These are phyloP conservation scores for Bombus cullumanus DNA, from an alignment of 1,140 invertebrate genomes.

Conservation along the genomic window DNA sequence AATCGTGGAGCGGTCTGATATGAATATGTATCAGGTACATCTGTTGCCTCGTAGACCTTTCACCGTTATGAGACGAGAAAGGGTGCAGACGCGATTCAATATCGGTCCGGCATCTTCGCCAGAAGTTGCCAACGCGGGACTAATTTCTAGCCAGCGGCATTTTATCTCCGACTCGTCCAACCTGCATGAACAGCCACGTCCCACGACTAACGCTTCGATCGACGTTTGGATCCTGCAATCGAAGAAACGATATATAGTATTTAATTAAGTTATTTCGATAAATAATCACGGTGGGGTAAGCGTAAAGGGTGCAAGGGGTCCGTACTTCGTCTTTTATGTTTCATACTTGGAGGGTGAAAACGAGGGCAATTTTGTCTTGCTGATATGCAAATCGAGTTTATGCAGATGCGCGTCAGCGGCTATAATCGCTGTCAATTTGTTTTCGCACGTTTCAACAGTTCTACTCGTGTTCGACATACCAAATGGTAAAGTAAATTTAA, in stretches of 20 bases:
- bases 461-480: neutral
- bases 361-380: neutral
- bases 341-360: neutral
- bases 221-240: neutral
- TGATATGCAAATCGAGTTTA: neutral
- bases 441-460: neutral
- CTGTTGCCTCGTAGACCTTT: slow-evolving; percentile 66
- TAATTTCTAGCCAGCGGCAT: slow-evolving; percentile 49
- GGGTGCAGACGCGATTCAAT: slow-evolving; percentile 71
- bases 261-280: slow-evolving; percentile 28
- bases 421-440: neutral
- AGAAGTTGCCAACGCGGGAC: slow-evolving; percentile 37
- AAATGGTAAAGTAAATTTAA: neutral
- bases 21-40: slow-evolving; percentile 76
- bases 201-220: neutral
- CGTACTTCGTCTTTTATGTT: neutral
- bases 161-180: slow-evolving; percentile 24
- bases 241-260: neutral
- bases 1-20: slow-evolving; percentile 48
- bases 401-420: neutral
- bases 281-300: neutral
- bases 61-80: slow-evolving; percentile 61
- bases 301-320: neutral
- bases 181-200: neutral
- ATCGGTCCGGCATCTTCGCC: slow-evolving; percentile 51